These are phyloP conservation scores for Xanthorhoe designata DNA, from an alignment of 2,888 invertebrate species.

Conservation along the genomic window DNA sequence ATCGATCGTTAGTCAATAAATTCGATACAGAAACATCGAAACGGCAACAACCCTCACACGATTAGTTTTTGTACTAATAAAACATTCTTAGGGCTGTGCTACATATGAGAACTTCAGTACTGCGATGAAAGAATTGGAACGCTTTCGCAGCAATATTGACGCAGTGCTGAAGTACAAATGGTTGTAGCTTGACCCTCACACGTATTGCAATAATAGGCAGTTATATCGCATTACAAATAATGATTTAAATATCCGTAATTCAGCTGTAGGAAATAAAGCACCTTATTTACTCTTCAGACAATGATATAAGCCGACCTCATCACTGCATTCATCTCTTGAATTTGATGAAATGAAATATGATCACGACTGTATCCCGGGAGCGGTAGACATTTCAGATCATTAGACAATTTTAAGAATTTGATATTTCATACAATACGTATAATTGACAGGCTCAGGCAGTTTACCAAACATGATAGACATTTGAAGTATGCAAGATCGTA, in stretches of 20 bases:
- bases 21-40: slow-evolving; percentile 71
- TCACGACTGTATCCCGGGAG: no score
- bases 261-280: slow-evolving; percentile 70
- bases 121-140: neutral
- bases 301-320: slow-evolving; percentile 45
- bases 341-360: no score
- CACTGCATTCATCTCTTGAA: neutral
- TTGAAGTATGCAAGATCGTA: no score
- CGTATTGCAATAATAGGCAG: slow-evolving; percentile 61
- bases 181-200: slow-evolving; percentile 17
- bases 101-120: slow-evolving; percentile 14
- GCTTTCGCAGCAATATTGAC: neutral
- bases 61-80: slow-evolving; percentile 73
- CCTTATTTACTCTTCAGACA: slow-evolving; percentile 62
- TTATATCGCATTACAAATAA: slow-evolving; percentile 55
- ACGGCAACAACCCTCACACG: slow-evolving; percentile 62
- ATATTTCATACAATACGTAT: neutral
- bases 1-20: slow-evolving; percentile 72
- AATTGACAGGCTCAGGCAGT: neutral
- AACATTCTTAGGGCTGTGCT: slow-evolving; percentile 47
- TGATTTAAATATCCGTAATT: slow-evolving; percentile 54
- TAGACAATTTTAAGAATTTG: no score
- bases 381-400: no score
- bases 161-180: slow-evolving; percentile 7
- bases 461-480: no score